Conservation (phyloP, 2,797 vertebrate genomes). For the Tolypeutes matacus region DNA sequence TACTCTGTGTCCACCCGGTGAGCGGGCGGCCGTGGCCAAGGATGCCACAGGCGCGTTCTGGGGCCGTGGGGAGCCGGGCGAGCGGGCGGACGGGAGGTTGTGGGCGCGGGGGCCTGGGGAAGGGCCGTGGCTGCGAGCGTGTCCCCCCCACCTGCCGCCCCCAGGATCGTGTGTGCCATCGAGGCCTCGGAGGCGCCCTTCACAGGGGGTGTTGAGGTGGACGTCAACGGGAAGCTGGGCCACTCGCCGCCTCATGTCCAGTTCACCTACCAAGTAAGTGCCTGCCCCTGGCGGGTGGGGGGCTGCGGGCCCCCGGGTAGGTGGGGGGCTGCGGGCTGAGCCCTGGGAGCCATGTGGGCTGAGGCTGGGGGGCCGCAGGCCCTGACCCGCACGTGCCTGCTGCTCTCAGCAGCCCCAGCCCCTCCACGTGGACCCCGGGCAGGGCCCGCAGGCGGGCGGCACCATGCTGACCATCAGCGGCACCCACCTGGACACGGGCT, state of each 20-base stretch:
- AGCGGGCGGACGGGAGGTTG: rapidly evolving
- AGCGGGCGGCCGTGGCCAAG: neutral
- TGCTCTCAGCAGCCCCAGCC: conserved; percentile 91
- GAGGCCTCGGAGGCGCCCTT: conserved; percentile 71
- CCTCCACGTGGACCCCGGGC: conserved; percentile 82
- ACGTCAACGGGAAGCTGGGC: conserved; percentile 92
- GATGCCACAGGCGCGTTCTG: too few species aligned
- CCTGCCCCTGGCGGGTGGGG: neutral
- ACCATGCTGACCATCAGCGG: conserved; percentile 95
- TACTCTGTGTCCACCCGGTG: conserved; percentile 97
- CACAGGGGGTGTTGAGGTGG: conserved; percentile 89
- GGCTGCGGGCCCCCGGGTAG: neutral
- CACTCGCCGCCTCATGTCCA: conserved; percentile 88
- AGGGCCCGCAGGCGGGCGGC: conserved; percentile 92
- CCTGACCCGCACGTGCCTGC: rapidly evolving
- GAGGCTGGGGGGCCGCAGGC: rapidly evolving
- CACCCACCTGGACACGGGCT: conserved; percentile 92
- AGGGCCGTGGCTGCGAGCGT: neutral
- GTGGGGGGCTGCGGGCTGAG: too few species aligned
- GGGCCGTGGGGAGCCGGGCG: neutral
- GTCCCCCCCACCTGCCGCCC: rapidly evolving
- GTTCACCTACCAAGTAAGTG: conserved; percentile 94
- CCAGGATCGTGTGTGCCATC: conserved; percentile 95
- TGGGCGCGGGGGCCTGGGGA: neutral
- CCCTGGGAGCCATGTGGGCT: rapidly evolving